phyloP scores from a whole-genome alignment of 1,140 invertebrate genomes.

The Lamellibrachia luymesi region DNA sequence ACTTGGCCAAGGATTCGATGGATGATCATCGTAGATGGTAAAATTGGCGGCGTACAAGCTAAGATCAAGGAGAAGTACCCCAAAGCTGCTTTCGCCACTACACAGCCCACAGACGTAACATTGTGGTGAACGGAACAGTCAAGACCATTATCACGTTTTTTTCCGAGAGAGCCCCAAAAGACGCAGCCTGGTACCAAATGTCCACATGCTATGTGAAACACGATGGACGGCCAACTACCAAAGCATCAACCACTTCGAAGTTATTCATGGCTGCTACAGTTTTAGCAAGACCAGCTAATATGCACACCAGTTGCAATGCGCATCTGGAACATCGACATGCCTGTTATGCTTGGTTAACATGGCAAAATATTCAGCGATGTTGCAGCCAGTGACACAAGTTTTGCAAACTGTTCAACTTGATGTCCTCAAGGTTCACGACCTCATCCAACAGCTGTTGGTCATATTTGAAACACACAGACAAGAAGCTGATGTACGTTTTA shows the following conservation, averaged over 20 bases:
- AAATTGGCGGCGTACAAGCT: background rate
- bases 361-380: too few relatives aligned
- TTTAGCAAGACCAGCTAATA: too few relatives aligned
- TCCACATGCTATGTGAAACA: constrained; percentile 18
- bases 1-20: background rate
- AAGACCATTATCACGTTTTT: background rate
- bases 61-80: constrained; percentile 7
- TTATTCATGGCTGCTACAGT: too few relatives aligned
- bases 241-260: too few relatives aligned
- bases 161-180: constrained; percentile 17
- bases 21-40: background rate
- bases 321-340: background rate
- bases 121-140: background rate
- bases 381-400: too few relatives aligned
- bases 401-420: background rate
- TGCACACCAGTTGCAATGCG: background rate
- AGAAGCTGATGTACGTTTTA: too few relatives aligned
- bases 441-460: too few relatives aligned
- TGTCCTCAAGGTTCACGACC: too few relatives aligned
- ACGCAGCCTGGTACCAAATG: constrained; percentile 4
- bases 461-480: too few relatives aligned
- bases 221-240: too few relatives aligned
- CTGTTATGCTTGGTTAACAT: too few relatives aligned
- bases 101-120: constrained; percentile 10
- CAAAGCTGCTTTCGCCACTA: constrained; percentile 14